Evolutionary conservation across 2,888 invertebrate species (phyloP).

Genomic region (Ecdyonurus torrentis): DNA sequence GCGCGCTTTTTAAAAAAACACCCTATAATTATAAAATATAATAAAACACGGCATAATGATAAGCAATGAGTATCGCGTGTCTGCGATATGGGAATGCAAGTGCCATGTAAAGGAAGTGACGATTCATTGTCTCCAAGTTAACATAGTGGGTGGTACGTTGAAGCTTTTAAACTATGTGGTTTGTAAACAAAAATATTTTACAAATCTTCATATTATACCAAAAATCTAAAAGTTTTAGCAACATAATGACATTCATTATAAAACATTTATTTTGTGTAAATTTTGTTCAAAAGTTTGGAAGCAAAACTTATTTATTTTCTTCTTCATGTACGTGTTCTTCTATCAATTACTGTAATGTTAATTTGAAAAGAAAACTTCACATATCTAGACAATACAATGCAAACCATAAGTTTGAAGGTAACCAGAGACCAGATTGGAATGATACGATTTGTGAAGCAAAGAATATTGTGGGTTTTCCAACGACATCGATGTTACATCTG

Average conservation of each 20-base stretch:
- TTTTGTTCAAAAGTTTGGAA: background rate
- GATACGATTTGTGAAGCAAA: conserved; percentile 87
- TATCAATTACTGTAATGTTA: conserved; percentile 8
- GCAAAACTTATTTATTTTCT: background rate
- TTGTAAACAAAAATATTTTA: too few relatives aligned
- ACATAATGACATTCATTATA: background rate
- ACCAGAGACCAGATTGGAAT: conserved; percentile 72
- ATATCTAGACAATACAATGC: conserved; percentile 17
- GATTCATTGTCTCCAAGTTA: too few relatives aligned
- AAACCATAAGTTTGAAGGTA: conserved; percentile 21
- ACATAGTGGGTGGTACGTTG: too few relatives aligned
- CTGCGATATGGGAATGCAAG: too few relatives aligned
- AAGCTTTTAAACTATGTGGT: too few relatives aligned
- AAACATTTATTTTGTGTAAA: background rate
- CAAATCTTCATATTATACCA: too few relatives aligned
- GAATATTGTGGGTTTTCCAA: conserved; percentile 90
- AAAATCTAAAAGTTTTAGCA: too few relatives aligned
- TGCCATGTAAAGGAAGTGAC: too few relatives aligned
- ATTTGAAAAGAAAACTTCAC: conserved; percentile 19
- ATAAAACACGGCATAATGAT: too few relatives aligned
- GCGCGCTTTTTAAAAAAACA: too few relatives aligned
- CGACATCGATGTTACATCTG: conserved; percentile 79
- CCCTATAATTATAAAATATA: too few relatives aligned
- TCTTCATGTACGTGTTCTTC: background rate
- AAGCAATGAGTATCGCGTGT: too few relatives aligned